phyloP scores from a whole-genome alignment of 2,797 vertebrate species.

The Darevskia nairensis region DNA sequence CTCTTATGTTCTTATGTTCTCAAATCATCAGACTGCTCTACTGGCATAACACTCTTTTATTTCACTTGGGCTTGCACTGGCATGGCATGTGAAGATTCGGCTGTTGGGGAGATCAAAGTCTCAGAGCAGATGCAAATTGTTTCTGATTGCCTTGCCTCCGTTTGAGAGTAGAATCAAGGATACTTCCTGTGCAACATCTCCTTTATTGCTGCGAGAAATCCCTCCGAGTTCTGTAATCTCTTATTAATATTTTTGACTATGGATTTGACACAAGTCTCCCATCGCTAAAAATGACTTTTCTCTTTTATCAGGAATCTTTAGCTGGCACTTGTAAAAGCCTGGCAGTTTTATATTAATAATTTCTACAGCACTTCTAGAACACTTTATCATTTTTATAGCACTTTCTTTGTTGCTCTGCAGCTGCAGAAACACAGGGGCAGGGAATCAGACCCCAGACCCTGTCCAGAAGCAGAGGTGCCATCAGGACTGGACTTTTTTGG shows the following conservation, averaged over 20 bases:
- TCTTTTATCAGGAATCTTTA: conserved; percentile 21
- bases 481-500: too few species aligned
- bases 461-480: too few species aligned
- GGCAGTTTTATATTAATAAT: conserved; percentile 24
- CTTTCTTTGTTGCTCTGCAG: not conserved
- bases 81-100: not conserved
- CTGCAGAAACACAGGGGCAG: not conserved
- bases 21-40: not conserved
- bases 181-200: conserved; percentile 3
- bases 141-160: conserved; percentile 14
- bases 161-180: conserved; percentile 30
- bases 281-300: conserved; percentile 19
- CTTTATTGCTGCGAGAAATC: not conserved
- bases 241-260: conserved; percentile 22
- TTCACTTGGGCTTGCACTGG: not conserved
- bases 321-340: not conserved
- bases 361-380: not conserved
- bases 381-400: not conserved
- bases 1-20: not conserved
- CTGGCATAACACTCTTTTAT: conserved; percentile 3
- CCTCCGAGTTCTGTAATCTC: conserved; percentile 13
- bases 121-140: conserved; percentile 31
- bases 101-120: conserved; percentile 10
- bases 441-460: not conserved
- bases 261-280: conserved; percentile 16